phyloP scores from a whole-genome alignment of 2,113 vertebrate genomes.

The Otocyon megalotis region DNA sequence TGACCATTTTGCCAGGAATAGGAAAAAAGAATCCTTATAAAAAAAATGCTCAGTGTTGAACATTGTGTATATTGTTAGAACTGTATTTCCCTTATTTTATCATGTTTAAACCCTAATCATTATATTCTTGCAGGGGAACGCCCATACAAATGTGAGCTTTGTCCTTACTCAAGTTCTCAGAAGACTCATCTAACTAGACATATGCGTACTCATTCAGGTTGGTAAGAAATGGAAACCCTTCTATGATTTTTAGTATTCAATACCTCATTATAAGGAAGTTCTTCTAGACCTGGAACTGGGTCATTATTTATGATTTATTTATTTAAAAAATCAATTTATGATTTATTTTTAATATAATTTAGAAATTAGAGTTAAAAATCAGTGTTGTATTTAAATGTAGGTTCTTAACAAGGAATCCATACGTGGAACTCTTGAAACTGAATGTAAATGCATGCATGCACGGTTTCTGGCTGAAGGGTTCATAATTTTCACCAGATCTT shows the following conservation, averaged over 20 bases:
- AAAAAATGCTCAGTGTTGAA: not conserved
- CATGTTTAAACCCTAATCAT: not conserved
- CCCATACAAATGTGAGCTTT: slow-evolving; percentile 96
- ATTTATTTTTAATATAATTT: slow-evolving; percentile 1
- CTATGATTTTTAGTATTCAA: not conserved
- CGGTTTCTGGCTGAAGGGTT: not conserved
- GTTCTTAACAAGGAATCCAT: not conserved
- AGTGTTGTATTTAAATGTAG: not conserved
- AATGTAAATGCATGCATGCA: not conserved
- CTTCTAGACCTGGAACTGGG: not conserved
- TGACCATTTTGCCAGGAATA: not conserved
- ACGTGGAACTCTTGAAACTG: not conserved
- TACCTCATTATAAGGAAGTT: not conserved
- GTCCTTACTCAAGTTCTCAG: slow-evolving; percentile 98
- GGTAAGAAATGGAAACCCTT: slow-evolving; percentile 76
- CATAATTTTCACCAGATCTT: not conserved
- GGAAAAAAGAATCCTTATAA: not conserved
- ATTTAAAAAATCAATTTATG: not conserved
- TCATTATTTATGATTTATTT: slow-evolving; percentile 29
- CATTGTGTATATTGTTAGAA: not conserved
- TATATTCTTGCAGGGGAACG: slow-evolving; percentile 92
- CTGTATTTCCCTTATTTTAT: slow-evolving; percentile 43
- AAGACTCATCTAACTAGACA: slow-evolving; percentile 99
- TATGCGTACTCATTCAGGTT: slow-evolving; percentile 99
- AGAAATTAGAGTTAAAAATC: slow-evolving; percentile 2